A percentile compares a stretch with the other conserved stretches of the same genome.
These are phyloP conservation scores for Pimpla rufipes DNA, from an alignment of 2,888 invertebrate genomes.

Conservation along the genomic window DNA sequence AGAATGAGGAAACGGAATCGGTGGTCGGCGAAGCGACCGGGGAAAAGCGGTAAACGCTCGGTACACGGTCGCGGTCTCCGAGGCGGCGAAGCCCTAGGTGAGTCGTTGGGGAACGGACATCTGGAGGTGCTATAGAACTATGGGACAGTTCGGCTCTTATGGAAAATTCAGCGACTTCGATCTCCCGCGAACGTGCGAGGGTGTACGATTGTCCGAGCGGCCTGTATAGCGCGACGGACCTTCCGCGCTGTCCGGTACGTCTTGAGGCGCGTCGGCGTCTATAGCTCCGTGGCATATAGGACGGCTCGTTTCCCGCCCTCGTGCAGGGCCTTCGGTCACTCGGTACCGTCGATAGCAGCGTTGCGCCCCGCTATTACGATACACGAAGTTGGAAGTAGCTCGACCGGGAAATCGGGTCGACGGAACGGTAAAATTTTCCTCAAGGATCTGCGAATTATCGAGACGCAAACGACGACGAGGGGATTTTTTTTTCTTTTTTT, in stretches of 20 bases:
- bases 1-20: constrained; percentile 23
- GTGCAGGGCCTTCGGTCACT: constrained; percentile 38
- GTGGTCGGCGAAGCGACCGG: constrained; percentile 19
- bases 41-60: constrained; percentile 38
- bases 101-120: constrained; percentile 80
- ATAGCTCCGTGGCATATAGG: constrained; percentile 3
- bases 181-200: constrained; percentile 70
- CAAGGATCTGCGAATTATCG: constrained; percentile 14
- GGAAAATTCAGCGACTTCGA: constrained; percentile 84
- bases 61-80: background rate
- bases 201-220: constrained; percentile 53
- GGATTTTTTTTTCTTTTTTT: background rate
- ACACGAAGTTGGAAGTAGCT: constrained; percentile 43
- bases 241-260: constrained; percentile 20
- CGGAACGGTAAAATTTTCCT: constrained; percentile 16
- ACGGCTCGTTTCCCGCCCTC: constrained; percentile 7
- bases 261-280: constrained; percentile 19
- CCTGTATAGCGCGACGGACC: constrained; percentile 11
- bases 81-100: constrained; percentile 59
- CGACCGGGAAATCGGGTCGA: constrained; percentile 46
- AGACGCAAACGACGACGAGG: background rate
- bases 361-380: constrained; percentile 15
- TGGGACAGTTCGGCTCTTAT: constrained; percentile 79
- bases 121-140: constrained; percentile 79
- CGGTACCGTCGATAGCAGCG: constrained; percentile 7